A percentile compares a stretch with the other conserved stretches of the same genome.
Evolutionary conservation across 2,888 invertebrate species (phyloP).

Genomic region (Zonitis immaculata): DNA sequence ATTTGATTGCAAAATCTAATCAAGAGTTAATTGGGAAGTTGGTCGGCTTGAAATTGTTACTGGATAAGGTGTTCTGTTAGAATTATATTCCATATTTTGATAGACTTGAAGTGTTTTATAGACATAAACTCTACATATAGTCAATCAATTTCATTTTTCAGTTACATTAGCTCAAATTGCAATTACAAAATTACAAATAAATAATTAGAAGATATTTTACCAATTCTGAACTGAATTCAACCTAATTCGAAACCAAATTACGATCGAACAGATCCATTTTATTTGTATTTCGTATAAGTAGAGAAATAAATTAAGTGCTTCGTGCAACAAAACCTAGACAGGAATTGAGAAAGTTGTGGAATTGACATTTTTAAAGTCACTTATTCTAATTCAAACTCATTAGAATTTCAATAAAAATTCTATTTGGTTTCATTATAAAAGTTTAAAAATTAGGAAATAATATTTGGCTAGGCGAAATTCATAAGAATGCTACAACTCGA

Average conservation of each 20-base stretch:
- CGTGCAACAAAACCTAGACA: neutral
- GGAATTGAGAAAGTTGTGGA: neutral
- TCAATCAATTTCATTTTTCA: neutral
- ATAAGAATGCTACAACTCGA: no score
- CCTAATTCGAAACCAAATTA: no score
- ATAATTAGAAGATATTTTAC: no score
- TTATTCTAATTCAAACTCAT: no score
- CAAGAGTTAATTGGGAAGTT: neutral
- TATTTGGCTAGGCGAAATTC: no score
- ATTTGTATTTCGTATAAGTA: no score
- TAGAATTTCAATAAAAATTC: no score
- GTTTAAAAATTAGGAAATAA: no score
- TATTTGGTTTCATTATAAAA: neutral
- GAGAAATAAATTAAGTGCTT: neutral
- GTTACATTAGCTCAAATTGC: neutral
- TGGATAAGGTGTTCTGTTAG: neutral
- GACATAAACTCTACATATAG: neutral
- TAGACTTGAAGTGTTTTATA: neutral
- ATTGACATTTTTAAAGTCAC: neutral
- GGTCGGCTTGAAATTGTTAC: neutral
- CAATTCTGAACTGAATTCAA: no score
- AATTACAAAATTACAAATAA: neutral
- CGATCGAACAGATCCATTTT: neutral
- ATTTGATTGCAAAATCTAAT: no score
- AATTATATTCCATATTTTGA: neutral